Base-by-base conservation (phyloP, 1,140 invertebrate species). In the Lycorma delicatula region DNA sequence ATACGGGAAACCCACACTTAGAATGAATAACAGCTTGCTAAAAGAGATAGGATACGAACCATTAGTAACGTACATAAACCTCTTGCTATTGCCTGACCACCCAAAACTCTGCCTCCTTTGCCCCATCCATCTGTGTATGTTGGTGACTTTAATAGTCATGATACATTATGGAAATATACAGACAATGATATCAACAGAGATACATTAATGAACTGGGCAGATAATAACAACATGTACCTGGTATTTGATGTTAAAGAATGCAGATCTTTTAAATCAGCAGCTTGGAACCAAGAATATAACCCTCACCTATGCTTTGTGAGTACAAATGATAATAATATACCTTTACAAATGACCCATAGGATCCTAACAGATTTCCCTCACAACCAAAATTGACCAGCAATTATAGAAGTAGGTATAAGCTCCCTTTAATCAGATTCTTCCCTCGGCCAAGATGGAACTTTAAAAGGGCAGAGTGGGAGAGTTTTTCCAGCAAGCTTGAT, bases 211-310 rank as follows among this genome's bases (percentile, higher is more conserved):
- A n/a, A 38, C 22, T 60, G 49, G 55, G 16, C 46, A 6, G 48
- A 60, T 29, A 25, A 16, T 25, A 26, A 56, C 18, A 26, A 50
- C 22, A 22, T 27, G 27, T 22, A 72, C 51, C 79, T 69, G 2
- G 2, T 38, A 3, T 7, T 38, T 38, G 36, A 38, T 38, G 7
- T 18, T n/a, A 38, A 38, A 18, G 7, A 38, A 3, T n/a, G 36
- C 13, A 18, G 36, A 2, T 3, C 36, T 18, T 38, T 7, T 38
- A 2, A 18, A 38, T 3, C 7, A 38, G 7, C 36, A n/a, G 36
- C 36, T n/a, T 38, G 7, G 36, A 18, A 2, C 20, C 13, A 18
- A 38, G 36, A 38, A 13, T 38, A 38, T 7, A 38, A 2, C 7
- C 7, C 36, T 38, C 3, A 38, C 7, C 20, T 38, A 18, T 38